phyloP scores from a whole-genome alignment of 2,113 vertebrate species.

The Parus major region DNA sequence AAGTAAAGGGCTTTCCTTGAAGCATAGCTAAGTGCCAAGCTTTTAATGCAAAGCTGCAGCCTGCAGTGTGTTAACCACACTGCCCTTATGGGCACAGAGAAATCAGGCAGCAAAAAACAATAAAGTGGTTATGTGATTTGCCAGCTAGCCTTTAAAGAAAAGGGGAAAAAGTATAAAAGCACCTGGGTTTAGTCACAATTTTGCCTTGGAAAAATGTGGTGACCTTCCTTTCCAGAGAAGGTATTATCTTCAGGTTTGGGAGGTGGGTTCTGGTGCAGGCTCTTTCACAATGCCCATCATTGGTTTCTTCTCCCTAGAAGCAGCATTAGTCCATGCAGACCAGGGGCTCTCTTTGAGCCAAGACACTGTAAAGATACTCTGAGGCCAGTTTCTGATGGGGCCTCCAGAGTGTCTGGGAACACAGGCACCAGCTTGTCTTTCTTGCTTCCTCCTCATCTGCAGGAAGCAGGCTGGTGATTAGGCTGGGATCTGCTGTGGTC shows the following conservation, averaged over 20 bases:
- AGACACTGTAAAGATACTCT: not conserved
- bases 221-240: not conserved
- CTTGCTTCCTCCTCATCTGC: not conserved
- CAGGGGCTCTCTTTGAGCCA: not conserved
- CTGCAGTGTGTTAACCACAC: not conserved
- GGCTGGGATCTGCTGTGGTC: not conserved
- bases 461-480: not conserved
- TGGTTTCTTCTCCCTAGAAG: not conserved
- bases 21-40: not conserved
- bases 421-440: not conserved
- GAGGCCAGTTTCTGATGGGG: not conserved
- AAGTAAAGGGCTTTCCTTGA: not conserved
- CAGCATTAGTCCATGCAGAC: fast-evolving
- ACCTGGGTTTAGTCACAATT: not conserved
- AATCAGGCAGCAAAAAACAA: not conserved
- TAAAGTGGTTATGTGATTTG: not conserved
- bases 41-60: not conserved
- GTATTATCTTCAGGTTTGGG: not conserved
- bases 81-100: not conserved
- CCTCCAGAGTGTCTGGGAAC: not conserved
- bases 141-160: not conserved
- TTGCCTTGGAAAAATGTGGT: not conserved
- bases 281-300: fast-evolving
- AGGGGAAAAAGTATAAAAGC: not conserved
- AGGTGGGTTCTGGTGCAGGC: not conserved